Base-by-base conservation (phyloP, 1,140 invertebrate species). In the Leptonema lineaticorne region DNA sequence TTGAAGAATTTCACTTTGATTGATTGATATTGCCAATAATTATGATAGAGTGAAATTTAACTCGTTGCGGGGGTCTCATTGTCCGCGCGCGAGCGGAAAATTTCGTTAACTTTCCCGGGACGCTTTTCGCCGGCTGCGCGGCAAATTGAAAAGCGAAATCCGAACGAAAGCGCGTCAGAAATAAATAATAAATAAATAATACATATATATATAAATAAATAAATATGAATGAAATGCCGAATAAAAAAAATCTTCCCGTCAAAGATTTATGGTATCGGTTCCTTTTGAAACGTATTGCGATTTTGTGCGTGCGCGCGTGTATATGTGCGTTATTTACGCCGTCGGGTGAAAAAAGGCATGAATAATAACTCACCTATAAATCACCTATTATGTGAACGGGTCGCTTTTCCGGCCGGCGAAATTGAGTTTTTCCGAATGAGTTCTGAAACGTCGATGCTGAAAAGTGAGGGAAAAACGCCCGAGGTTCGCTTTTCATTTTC, bases 331-430 rank as follows among this genome's bases (percentile, higher is more conserved):
- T 59, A 59, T 59, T 59, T 59, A 59, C 57, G 57, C 57, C 28
- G 50, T 7, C 14, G 50, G 28, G 16, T 11, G 28, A 59, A 59
- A 59, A 59, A 59, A 59, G 50, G 50, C 50, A 59, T 59, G 57
- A 59, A 59, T 59, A 59, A 59, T 59, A 59, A 59, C 57, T 59
- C 57, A 37, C 28, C 57, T 37, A 59, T 59, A 59, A 59, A 59
- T 59, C 57, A 59, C 57, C 28, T 37, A 53, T 53, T 53, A 59
- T 33, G 57, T 37, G 18, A 30, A 20, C 57, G 28, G 57, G 57
- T 59, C 57, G 57, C 57, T 53, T 53, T 53, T 53, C 50, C 50
- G 57, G 18, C 28, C 28, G 4, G 28, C 28, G 30, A 59, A 59
- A 59, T 59, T 59, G 57, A 59, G 57, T 59, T 59, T 59, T 59